These are phyloP conservation scores for Drosophila elegans DNA, from an alignment of 1,140 invertebrate species.

Conservation along the genomic window DNA sequence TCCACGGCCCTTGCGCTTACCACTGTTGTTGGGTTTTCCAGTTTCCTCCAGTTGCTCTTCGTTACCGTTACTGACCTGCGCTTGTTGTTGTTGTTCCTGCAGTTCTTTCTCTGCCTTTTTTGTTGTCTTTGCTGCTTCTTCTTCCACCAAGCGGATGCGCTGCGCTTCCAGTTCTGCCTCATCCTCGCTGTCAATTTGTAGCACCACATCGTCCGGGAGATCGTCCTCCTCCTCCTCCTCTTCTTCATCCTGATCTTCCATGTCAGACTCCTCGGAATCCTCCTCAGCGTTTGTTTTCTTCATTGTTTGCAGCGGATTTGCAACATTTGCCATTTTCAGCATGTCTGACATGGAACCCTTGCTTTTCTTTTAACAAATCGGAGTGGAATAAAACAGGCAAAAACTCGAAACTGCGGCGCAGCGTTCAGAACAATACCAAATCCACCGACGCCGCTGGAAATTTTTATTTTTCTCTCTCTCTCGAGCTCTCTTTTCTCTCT, in stretches of 20 bases:
- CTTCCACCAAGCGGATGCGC: conserved; percentile 69
- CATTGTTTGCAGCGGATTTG: conserved; percentile 56
- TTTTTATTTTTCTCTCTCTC: conserved; percentile 1
- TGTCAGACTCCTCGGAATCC: conserved; percentile 71
- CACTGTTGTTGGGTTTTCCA: background rate
- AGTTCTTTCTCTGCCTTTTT: conserved; percentile 16
- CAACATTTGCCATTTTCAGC: conserved; percentile 71
- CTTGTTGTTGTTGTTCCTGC: conserved; percentile 14
- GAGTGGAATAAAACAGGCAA: conserved; percentile 50
- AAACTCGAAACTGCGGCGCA: conserved; percentile 51
- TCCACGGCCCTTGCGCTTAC: conserved; percentile 20
- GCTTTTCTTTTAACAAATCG: conserved; percentile 44
- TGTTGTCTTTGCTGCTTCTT: conserved; percentile 52
- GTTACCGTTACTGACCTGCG: conserved; percentile 80
- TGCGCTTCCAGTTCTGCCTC: conserved; percentile 80
- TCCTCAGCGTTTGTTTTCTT: conserved; percentile 63
- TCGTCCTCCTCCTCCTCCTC: conserved; percentile 61
- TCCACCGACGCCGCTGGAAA: conserved; percentile 77
- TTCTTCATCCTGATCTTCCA: conserved; percentile 69
- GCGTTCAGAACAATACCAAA: conserved; percentile 64
- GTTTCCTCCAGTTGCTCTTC: conserved; percentile 20
- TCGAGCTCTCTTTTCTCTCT: conserved; percentile 17
- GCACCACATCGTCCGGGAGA: conserved; percentile 55
- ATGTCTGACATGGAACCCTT: conserved; percentile 31
- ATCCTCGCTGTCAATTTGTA: conserved; percentile 80